These are phyloP conservation scores for Strix aluco DNA, from an alignment of 2,113 vertebrate species.

Conservation along the genomic window DNA sequence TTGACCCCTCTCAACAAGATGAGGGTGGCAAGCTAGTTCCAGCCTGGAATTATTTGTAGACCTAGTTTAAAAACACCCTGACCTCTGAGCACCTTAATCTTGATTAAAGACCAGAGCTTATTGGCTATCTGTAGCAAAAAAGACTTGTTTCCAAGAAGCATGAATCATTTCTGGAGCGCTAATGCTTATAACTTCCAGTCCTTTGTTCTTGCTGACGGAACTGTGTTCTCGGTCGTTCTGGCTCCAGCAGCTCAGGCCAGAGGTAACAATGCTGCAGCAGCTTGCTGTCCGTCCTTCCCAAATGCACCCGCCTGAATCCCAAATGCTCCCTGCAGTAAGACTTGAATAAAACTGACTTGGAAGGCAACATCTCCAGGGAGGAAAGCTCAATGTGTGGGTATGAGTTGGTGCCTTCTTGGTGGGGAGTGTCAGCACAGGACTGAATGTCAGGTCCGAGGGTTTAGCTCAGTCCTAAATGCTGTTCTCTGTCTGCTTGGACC, in stretches of 20 bases:
- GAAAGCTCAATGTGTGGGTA: not conserved
- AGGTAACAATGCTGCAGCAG: not conserved
- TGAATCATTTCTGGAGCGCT: slow-evolving; percentile 42
- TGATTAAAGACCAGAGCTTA: not conserved
- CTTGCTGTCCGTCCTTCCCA: not conserved
- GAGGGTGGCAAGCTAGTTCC: not conserved
- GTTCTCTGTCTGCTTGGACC: not conserved
- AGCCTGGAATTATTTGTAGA: not conserved
- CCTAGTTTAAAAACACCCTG: not conserved
- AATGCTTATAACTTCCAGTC: slow-evolving; percentile 2
- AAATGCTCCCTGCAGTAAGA: not conserved
- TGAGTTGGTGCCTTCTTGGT: not conserved
- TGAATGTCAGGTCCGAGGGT: not conserved
- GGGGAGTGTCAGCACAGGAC: not conserved
- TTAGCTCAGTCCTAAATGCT: not conserved
- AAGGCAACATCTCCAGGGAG: not conserved
- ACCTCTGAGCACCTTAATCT: not conserved
- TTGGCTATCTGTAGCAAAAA: not conserved
- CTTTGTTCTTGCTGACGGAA: slow-evolving; percentile 3
- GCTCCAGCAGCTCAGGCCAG: not conserved
- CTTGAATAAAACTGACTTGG: not conserved
- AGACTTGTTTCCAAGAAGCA: slow-evolving; percentile 30
- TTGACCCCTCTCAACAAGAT: fast-evolving
- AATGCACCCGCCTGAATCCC: not conserved
- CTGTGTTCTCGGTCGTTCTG: not conserved